These are phyloP conservation scores for Petrocephalus microphthalmus DNA, from an alignment of 2,113 vertebrate genomes.

Conservation along the genomic window DNA sequence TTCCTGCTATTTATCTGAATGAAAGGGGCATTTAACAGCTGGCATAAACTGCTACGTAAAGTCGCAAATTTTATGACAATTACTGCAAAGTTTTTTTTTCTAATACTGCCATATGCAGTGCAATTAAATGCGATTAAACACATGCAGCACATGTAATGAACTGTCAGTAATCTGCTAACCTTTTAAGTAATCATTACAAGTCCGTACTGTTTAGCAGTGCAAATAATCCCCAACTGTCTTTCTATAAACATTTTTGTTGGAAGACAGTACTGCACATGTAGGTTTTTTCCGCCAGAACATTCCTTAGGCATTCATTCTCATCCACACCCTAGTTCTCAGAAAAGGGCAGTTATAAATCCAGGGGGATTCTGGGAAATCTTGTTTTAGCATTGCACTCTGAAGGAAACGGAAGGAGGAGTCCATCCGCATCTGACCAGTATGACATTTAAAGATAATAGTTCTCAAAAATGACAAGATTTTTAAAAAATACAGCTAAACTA, in stretches of 20 bases:
- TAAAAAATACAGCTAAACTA: neutral
- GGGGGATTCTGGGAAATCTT: neutral
- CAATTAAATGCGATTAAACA: neutral
- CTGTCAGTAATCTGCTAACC: neutral
- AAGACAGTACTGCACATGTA: neutral
- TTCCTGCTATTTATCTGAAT: no score
- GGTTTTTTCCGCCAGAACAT: neutral
- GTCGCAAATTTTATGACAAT: neutral
- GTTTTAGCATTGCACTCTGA: neutral
- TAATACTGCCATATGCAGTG: neutral
- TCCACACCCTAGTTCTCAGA: neutral
- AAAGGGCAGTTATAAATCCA: slow-evolving; percentile 4
- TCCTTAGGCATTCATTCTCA: slow-evolving; percentile 5
- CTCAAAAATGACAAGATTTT: neutral
- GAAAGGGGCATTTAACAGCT: neutral
- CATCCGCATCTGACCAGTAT: neutral
- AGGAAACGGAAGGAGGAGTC: neutral
- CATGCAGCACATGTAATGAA: neutral
- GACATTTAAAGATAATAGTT: neutral
- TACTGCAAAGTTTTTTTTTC: neutral
- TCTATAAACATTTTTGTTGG: neutral
- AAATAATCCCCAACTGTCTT: neutral
- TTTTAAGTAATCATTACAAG: neutral
- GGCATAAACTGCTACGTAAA: neutral
- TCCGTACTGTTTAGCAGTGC: neutral